Conservation (phyloP, 2,888 invertebrate genomes). For the Panopea generosa region DNA sequence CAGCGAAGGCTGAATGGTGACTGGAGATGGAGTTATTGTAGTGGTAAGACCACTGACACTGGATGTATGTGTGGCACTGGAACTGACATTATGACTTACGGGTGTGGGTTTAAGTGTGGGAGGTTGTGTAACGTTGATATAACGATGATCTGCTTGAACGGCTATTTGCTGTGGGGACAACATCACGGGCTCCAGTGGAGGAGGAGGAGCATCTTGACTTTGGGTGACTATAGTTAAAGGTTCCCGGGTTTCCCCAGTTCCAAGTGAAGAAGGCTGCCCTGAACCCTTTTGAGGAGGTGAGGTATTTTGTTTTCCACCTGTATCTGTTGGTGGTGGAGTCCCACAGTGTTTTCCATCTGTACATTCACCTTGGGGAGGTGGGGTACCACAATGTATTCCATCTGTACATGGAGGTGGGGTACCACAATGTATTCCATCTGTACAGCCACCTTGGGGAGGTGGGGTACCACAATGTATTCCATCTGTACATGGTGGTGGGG, state of each 20-base stretch:
- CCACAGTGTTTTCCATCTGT: slow-evolving; percentile 42
- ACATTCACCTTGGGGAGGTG: slow-evolving; percentile 40
- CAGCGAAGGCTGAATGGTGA: slow-evolving; percentile 39
- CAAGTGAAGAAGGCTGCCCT: background rate
- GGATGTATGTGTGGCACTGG: background rate
- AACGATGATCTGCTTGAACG: slow-evolving; percentile 59
- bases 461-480: slow-evolving; percentile 56
- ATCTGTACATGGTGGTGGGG: slow-evolving; percentile 52
- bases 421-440: slow-evolving; percentile 37
- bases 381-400: slow-evolving; percentile 44
- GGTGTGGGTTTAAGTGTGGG: slow-evolving; percentile 32
- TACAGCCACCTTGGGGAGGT: slow-evolving; percentile 22
- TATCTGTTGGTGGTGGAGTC: slow-evolving; percentile 17
- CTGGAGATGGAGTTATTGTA: slow-evolving; percentile 26
- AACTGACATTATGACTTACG: background rate
- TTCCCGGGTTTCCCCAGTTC: background rate
- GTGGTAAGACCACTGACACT: slow-evolving; percentile 6
- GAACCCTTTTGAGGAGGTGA: slow-evolving; percentile 17
- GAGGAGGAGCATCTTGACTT: slow-evolving; percentile 20
- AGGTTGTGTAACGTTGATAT: slow-evolving; percentile 44
- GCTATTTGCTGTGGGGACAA: slow-evolving; percentile 55
- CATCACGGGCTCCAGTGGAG: slow-evolving; percentile 20
- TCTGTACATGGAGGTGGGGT: slow-evolving; percentile 40
- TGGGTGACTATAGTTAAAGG: slow-evolving; percentile 15
- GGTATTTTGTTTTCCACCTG: slow-evolving; percentile 36